Evolutionary conservation across 2,113 vertebrate genomes (phyloP), one percentile per base, ranked within the genome.

Genomic region (Dicentrarchus labrax): DNA sequence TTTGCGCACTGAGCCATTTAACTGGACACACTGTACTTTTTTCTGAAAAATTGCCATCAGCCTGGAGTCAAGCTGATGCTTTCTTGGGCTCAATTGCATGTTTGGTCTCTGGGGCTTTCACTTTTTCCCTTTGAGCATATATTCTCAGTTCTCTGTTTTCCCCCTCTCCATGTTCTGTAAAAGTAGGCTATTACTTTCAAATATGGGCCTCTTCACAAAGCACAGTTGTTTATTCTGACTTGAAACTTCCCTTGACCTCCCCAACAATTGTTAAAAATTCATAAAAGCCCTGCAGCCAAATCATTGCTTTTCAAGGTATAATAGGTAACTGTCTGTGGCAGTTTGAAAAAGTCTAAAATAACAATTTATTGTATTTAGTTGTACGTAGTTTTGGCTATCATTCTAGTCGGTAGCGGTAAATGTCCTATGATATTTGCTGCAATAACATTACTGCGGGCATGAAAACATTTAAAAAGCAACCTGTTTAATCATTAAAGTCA

Each of bases 61-160:
- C 62, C 19, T 60, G 78, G 47, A 86, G 56, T 62, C n/a, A 81
- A 82, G 54, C 48, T 11, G 47, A 67, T 76, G 77, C 69, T 87
- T 85, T 66, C 79, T 39, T 24, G 47, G 61, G n/a, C 67, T 66
- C 41, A 85, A 85, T 78, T 90, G 74, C 47, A 83, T 39, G 60
- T 76, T 53, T 48, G 60, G 47, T 84, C 70, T 72, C 72, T 22
- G 45, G 38, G 45, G 62, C 56, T 88, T 72, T 75, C 64, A 51
- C 19, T 19, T 57, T 48, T 77, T 74, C 36, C 66, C 60, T 86
- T 74, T 60, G 60, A 78, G 70, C 59, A 6, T 22, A 38, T 66
- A 48, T 69, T 62, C 67, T 78, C 30, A 54, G 45, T 43, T 76
- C 24, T 62, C 50, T 72, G 8, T 62, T 56, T 56, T 62, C 59